A percentile compares a stretch with the other conserved stretches of the same genome.
phyloP scores from a whole-genome alignment of 2,113 vertebrate genomes.

The Malurus elegans region DNA sequence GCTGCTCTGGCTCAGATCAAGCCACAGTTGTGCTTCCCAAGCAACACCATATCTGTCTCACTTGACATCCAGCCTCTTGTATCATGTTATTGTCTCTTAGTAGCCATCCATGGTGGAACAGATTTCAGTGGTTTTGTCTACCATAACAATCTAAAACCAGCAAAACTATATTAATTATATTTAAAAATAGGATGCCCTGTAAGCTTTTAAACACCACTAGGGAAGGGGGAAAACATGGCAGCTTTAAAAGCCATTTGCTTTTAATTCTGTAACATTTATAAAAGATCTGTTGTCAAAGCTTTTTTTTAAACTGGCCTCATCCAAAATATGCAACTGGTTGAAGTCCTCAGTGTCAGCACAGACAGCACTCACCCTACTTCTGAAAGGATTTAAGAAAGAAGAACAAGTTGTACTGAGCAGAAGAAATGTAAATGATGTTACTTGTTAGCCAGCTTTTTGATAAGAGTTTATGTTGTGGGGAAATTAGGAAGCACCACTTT shows the following conservation, averaged over 20 bases:
- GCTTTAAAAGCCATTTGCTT: background rate
- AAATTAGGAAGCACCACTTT: background rate
- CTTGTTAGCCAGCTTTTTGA: background rate
- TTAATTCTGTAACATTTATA: background rate
- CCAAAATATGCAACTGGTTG: background rate
- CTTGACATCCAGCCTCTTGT: background rate
- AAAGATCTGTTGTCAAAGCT: background rate
- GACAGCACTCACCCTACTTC: background rate
- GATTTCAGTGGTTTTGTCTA: background rate
- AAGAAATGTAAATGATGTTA: background rate
- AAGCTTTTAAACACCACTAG: background rate
- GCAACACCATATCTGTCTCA: background rate
- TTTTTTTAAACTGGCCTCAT: background rate
- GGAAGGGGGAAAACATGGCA: background rate
- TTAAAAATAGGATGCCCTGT: background rate
- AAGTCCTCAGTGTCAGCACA: background rate
- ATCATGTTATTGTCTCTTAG: background rate
- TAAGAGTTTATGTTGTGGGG: background rate
- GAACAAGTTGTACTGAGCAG: background rate
- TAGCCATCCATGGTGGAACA: background rate
- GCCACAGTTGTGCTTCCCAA: background rate
- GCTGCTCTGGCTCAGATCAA: background rate
- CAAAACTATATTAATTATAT: background rate
- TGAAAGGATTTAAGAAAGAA: background rate
- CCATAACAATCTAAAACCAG: background rate